Evolutionary conservation across 2,113 vertebrate species (phyloP).

Genomic region (Prunella fulvescens): DNA sequence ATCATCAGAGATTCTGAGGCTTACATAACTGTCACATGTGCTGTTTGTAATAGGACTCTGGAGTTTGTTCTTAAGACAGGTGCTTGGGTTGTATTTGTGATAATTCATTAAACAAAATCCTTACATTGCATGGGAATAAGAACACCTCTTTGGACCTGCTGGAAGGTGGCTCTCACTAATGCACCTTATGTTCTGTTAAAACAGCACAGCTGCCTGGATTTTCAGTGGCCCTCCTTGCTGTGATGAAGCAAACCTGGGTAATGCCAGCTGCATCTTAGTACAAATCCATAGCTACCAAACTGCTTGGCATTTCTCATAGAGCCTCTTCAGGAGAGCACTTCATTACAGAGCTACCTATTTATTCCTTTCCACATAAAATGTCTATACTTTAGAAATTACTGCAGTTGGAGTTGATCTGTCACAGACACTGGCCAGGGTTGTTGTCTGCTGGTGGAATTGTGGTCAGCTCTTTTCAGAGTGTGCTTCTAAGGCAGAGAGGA

Average conservation of each 20-base stretch:
- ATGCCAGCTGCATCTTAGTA: not conserved
- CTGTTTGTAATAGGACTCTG: not conserved
- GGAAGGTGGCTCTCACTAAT: not conserved
- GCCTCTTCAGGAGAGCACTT: not conserved
- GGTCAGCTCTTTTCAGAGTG: not conserved
- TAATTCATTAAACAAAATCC: not conserved
- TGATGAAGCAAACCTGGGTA: not conserved
- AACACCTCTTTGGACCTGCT: not conserved
- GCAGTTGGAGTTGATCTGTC: not conserved
- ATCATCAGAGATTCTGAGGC: not conserved
- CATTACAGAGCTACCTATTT: not conserved
- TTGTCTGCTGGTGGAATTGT: not conserved
- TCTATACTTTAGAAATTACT: not conserved
- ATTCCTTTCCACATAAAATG: not conserved
- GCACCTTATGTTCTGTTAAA: not conserved
- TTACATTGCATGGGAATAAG: not conserved
- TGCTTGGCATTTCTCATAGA: not conserved
- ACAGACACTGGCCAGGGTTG: not conserved
- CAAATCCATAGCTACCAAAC: not conserved
- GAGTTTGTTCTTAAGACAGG: not conserved
- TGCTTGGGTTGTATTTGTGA: not conserved
- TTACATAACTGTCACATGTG: slow-evolving; percentile 19
- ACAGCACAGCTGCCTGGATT: not conserved
- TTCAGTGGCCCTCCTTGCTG: not conserved
- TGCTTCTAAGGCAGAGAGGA: not conserved